Evolutionary conservation across 2,113 vertebrate genomes (phyloP).

Genomic region (Anser brachyrhynchus): DNA sequence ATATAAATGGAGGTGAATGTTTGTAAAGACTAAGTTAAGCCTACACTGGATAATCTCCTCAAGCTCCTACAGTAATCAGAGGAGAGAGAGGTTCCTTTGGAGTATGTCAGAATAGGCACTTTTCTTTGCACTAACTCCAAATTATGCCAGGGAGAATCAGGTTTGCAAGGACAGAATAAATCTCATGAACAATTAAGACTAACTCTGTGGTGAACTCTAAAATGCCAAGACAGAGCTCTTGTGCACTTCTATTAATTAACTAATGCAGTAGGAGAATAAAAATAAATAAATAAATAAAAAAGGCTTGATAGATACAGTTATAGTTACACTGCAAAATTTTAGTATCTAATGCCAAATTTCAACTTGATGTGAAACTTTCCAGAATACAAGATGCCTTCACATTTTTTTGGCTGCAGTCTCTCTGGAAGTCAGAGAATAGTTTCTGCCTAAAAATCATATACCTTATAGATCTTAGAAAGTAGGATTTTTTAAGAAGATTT

Average conservation of each 20-base stretch:
- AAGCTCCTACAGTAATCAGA: background rate
- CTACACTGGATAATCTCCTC: background rate
- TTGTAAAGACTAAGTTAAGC: conserved; percentile 2
- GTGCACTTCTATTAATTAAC: background rate
- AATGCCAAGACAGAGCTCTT: background rate
- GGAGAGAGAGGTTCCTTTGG: background rate
- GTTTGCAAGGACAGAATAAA: conserved; percentile 21
- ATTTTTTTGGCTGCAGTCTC: background rate
- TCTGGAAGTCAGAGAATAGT: background rate
- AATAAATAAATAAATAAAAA: background rate
- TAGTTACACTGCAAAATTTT: background rate
- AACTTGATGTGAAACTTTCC: background rate
- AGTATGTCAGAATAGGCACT: background rate
- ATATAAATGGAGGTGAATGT: background rate
- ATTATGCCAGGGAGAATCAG: background rate
- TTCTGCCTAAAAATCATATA: background rate
- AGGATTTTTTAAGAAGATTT: background rate
- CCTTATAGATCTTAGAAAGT: background rate
- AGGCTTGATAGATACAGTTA: background rate
- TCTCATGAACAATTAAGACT: background rate
- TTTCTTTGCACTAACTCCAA: background rate
- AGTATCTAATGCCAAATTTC: background rate
- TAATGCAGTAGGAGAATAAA: background rate
- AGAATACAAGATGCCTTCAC: background rate
- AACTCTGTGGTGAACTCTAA: background rate